Percentiles rank a stretch among this genome's conserved stretches.
Conservation (phyloP, 1,140 invertebrate genomes). For the Macrosteles quadrilineatus region DNA sequence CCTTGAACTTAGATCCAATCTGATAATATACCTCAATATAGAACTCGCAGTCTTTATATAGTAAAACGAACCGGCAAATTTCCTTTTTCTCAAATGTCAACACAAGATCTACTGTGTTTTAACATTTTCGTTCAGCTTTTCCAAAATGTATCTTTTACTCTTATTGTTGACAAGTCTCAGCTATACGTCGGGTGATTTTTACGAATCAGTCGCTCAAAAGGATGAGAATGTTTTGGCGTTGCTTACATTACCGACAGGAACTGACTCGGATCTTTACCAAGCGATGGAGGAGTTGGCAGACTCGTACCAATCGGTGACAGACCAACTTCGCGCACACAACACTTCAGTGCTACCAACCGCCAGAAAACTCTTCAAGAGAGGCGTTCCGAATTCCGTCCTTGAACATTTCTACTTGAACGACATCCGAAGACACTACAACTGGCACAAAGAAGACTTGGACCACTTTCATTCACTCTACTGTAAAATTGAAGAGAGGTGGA, state of each 20-base stretch:
- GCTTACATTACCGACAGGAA: not conserved
- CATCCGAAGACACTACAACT: not conserved
- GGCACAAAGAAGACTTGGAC: not conserved
- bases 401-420: not conserved
- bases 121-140: too few species aligned
- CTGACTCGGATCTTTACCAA: not conserved
- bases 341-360: not conserved
- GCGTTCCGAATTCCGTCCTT: not conserved
- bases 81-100: too few species aligned
- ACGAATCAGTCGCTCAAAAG: not conserved
- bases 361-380: not conserved
- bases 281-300: not conserved
- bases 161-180: too few species aligned
- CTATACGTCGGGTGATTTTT: not conserved
- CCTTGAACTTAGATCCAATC: too few species aligned
- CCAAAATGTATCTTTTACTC: too few species aligned
- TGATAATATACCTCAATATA: too few species aligned
- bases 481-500: not conserved
- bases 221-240: not conserved
- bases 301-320: not conserved
- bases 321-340: not conserved
- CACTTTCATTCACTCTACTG: not conserved
- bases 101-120: too few species aligned
- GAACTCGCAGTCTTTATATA: too few species aligned
- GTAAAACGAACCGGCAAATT: too few species aligned